Conservation (phyloP, 1,140 invertebrate species). For the Neotoxoptera formosana region DNA sequence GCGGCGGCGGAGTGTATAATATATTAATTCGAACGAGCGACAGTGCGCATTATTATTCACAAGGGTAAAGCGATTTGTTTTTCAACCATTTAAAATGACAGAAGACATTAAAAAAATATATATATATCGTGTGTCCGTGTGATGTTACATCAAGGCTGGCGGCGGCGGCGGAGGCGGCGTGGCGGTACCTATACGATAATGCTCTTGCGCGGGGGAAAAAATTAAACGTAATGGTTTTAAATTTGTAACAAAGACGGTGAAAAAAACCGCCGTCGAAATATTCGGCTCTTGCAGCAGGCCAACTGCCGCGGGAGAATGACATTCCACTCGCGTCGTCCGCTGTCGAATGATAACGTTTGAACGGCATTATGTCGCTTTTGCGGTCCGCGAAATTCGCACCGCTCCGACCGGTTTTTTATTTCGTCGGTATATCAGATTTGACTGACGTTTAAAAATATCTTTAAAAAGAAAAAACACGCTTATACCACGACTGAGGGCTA, state of each 20-base stretch:
- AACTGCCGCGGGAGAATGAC: neutral
- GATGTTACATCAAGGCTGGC: neutral
- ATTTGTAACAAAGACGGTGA: neutral
- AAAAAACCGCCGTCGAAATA: neutral
- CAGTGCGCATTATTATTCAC: neutral
- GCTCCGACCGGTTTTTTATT: neutral
- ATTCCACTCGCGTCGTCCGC: neutral
- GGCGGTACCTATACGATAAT: neutral
- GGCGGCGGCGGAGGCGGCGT: neutral
- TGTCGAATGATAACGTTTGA: neutral
- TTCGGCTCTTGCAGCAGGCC: neutral
- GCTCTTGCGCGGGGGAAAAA: neutral
- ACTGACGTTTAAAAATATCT: neutral
- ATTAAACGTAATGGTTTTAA: neutral
- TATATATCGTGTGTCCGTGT: neutral
- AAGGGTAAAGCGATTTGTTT: constrained; percentile 30
- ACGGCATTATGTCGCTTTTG: neutral
- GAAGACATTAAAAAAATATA: constrained; percentile 15
- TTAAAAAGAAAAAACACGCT: no score
- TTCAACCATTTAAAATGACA: constrained; percentile 14
- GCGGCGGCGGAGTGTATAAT: neutral
- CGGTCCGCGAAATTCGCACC: neutral
- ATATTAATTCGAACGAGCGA: neutral
- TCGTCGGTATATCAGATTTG: neutral
- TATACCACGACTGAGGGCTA: neutral